phyloP scores from a whole-genome alignment of 2,888 invertebrate species.

The Galerucella calmariensis region DNA sequence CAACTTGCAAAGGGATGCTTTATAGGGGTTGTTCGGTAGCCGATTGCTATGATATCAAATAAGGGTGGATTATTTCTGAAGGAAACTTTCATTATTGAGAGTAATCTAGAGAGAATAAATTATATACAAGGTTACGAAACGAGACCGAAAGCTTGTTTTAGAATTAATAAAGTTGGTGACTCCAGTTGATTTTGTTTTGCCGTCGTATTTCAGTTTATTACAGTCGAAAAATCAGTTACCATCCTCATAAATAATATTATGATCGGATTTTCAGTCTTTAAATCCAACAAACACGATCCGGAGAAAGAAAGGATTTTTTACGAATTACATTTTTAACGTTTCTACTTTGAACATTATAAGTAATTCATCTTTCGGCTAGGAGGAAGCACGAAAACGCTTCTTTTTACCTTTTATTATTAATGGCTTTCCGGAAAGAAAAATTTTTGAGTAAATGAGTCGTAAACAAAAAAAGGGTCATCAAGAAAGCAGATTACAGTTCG shows the following conservation, averaged over 20 bases:
- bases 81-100: slow-evolving; percentile 47
- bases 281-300: background rate
- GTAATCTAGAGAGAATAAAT: slow-evolving; percentile 45
- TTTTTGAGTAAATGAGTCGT: slow-evolving; percentile 63
- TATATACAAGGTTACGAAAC: slow-evolving; percentile 25
- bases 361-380: slow-evolving; percentile 50
- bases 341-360: slow-evolving; percentile 49
- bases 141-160: slow-evolving; percentile 20
- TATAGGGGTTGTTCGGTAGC: slow-evolving; percentile 41
- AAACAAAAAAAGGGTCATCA: slow-evolving; percentile 63
- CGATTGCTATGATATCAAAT: slow-evolving; percentile 48
- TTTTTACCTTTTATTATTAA: slow-evolving; percentile 56
- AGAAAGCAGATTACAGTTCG: slow-evolving; percentile 63
- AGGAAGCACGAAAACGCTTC: slow-evolving; percentile 47
- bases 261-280: background rate
- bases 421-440: slow-evolving; percentile 56
- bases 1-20: slow-evolving; percentile 46
- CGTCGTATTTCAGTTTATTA: slow-evolving; percentile 10
- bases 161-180: slow-evolving; percentile 27
- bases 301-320: slow-evolving; percentile 29
- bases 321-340: slow-evolving; percentile 43
- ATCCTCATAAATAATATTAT: background rate
- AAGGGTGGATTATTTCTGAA: slow-evolving; percentile 49
- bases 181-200: background rate
- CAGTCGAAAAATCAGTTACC: background rate